Evolutionary conservation across 2,113 vertebrate genomes (phyloP), one percentile per base, ranked within the genome.

Genomic region (Bujurquina vittata): DNA sequence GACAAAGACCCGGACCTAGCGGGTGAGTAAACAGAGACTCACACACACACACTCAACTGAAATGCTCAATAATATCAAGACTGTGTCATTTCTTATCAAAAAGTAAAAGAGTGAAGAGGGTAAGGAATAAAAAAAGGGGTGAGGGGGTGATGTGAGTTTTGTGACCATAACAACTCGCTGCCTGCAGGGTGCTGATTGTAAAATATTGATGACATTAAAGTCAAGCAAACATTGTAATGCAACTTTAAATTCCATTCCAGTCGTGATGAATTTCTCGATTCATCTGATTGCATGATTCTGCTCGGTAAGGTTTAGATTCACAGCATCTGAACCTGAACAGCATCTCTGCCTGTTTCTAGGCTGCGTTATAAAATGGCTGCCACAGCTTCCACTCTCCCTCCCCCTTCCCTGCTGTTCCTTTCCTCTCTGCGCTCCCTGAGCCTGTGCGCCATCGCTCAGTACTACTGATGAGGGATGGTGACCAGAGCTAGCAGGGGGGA

Each of bases 1-100:
- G 97, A 94, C 98, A 97, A 95, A 97, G 98, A 96, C 98, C 98
- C 1, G 97, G 98, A 96, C 97, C 98, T 8, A 99, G 98, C 67
- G 97, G 98, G 98, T 99, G 92, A 97, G 97, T 94, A 10, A 43
- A 73, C 84, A 79, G 72, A 88, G 57, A 62, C 18, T 79, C 57
- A 37, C 8, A 9, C 35, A 35, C 72, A 58, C 65, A 46, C 57
- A 63, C 46, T 73, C 31, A 20, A 52, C n/a, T 79, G 20, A 80
- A 78, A 87, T 60, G 14, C 3, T 11, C 54, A 77, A 23, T 46
- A 46, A 61, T 54, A 59, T 65, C 20, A 63, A 61, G 23, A 33
- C 75, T 33, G 59, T 59, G 75, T 69, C 61, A 12, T 63, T 75
- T 52, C 18, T 85, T 31, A 43, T 69, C 1, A 5, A 49, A 26